Evolutionary conservation across 2,888 invertebrate species (phyloP).

Genomic region (Leucozona laternaria): DNA sequence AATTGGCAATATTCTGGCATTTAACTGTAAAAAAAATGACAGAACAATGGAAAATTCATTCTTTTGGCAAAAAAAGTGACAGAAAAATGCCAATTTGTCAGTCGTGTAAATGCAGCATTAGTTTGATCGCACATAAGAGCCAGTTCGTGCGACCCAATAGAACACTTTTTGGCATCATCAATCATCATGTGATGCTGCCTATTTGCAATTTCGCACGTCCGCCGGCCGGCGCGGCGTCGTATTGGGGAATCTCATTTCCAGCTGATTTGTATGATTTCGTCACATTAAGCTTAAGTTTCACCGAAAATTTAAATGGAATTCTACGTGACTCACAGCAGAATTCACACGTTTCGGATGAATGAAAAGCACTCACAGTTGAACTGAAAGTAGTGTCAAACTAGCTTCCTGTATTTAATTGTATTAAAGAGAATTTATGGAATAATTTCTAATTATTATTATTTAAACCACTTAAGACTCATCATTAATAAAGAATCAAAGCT

Average conservation of each 20-base stretch:
- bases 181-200: not conserved
- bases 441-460: not conserved
- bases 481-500: not conserved
- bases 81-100: no score
- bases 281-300: slow-evolving; percentile 28
- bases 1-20: no score
- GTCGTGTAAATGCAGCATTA: no score
- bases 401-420: slow-evolving; percentile 17
- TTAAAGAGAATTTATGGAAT: not conserved
- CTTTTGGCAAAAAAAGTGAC: no score
- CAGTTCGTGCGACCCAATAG: not conserved
- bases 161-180: not conserved
- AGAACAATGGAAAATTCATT: no score
- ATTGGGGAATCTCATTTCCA: slow-evolving; percentile 34
- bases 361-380: slow-evolving; percentile 16
- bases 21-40: no score
- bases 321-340: slow-evolving; percentile 23
- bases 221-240: no score
- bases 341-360: slow-evolving; percentile 2
- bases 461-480: not conserved
- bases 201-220: not conserved
- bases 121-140: no score
- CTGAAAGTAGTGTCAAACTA: slow-evolving; percentile 17
- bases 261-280: slow-evolving; percentile 28
- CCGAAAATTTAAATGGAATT: not conserved